These are phyloP conservation scores for Nasalis larvatus DNA, from an alignment of 2,113 vertebrate species.

Conservation along the genomic window DNA sequence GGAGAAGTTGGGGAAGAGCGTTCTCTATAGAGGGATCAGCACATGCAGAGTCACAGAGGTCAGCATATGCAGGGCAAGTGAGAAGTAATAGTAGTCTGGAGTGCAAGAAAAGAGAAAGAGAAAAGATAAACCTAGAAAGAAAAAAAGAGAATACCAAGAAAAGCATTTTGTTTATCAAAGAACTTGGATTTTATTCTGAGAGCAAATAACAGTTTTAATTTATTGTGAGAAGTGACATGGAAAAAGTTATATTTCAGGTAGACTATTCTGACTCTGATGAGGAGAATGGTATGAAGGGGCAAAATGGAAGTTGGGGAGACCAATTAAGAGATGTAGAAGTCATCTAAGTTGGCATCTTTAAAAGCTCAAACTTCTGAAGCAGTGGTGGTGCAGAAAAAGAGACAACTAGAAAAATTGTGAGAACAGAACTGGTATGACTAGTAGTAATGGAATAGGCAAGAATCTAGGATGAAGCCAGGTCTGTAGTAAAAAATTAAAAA, in stretches of 20 bases:
- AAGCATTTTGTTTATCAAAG: not conserved
- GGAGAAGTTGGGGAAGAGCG: not conserved
- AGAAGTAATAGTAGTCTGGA: not conserved
- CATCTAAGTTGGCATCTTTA: not conserved
- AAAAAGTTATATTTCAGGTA: not conserved
- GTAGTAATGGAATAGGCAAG: not conserved
- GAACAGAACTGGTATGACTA: accelerated
- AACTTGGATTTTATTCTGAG: not conserved
- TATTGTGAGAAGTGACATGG: not conserved
- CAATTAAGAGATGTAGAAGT: not conserved
- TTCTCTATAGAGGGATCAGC: not conserved
- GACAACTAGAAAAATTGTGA: not conserved
- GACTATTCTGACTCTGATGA: not conserved
- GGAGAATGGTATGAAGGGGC: not conserved
- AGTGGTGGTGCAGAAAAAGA: not conserved
- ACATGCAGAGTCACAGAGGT: not conserved
- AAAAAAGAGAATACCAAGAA: not conserved
- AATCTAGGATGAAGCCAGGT: not conserved
- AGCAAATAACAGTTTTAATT: not conserved
- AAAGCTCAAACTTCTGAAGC: not conserved
- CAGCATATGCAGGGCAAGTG: too few relatives aligned
- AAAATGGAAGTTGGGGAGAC: not conserved
- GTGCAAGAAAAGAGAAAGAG: too few relatives aligned
- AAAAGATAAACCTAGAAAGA: not conserved
- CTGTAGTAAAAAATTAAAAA: not conserved